phyloP scores from a whole-genome alignment of 2,113 vertebrate genomes.

The Puffinus mauretanicus region DNA sequence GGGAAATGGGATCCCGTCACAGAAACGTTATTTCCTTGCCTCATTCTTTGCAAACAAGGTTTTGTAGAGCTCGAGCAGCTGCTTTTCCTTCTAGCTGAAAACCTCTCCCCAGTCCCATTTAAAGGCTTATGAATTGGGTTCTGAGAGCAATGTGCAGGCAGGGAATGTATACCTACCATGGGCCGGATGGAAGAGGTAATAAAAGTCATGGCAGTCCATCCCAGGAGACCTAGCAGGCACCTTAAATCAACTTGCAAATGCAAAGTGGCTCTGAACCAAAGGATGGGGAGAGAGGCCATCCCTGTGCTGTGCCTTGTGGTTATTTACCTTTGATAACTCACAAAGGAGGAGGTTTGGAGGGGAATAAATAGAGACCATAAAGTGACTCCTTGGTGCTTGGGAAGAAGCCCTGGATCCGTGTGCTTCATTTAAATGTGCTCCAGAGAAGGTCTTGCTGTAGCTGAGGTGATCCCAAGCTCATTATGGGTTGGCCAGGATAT shows the following conservation, averaged over 20 bases:
- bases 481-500: background rate
- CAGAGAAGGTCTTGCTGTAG: background rate
- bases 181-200: background rate
- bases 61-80: background rate
- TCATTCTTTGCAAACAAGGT: background rate
- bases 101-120: background rate
- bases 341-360: background rate
- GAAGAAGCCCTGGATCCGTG: background rate
- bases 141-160: background rate
- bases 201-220: background rate
- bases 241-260: background rate
- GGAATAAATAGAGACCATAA: background rate
- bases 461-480: background rate
- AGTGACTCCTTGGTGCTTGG: background rate
- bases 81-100: background rate
- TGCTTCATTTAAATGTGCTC: background rate
- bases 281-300: background rate
- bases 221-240: background rate
- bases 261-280: background rate
- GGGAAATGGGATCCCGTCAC: background rate
- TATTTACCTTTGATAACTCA: background rate
- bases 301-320: background rate
- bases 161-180: background rate
- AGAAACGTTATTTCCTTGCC: background rate
- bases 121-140: background rate